A percentile compares a stretch with the other conserved stretches of the same genome.
Conservation (phyloP, 2,888 invertebrate genomes). For the Anthoptus insignis region DNA sequence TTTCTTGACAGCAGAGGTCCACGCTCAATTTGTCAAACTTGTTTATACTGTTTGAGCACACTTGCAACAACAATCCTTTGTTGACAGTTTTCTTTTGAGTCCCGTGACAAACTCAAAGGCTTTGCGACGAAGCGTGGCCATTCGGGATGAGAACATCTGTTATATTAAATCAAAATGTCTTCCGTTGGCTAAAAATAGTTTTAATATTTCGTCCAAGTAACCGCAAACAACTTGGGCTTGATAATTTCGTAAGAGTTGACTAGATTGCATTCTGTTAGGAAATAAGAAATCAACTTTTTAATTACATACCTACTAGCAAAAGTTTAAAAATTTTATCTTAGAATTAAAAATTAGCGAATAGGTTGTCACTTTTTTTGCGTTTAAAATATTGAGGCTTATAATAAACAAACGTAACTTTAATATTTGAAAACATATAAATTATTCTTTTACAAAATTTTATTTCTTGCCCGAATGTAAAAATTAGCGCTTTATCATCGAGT, state of each 20-base stretch:
- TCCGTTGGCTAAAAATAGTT: slow-evolving; percentile 60
- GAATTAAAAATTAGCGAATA: too few species aligned
- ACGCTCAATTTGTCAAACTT: slow-evolving; percentile 71
- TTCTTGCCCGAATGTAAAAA: too few species aligned
- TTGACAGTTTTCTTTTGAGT: slow-evolving; percentile 75
- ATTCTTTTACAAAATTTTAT: too few species aligned
- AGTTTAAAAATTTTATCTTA: too few species aligned
- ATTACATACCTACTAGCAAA: slow-evolving; percentile 4
- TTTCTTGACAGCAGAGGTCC: slow-evolving; percentile 41
- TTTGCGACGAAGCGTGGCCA: slow-evolving; percentile 70
- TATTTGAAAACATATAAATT: too few species aligned
- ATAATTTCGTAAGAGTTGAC: slow-evolving; percentile 24
- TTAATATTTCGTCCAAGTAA: slow-evolving; percentile 54
- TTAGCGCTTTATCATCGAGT: too few species aligned
- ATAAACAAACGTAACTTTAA: too few species aligned
- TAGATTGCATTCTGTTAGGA: slow-evolving; percentile 15
- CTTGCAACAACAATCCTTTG: slow-evolving; percentile 80
- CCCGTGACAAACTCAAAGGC: slow-evolving; percentile 78
- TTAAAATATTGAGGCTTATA: too few species aligned
- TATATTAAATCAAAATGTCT: slow-evolving; percentile 77
- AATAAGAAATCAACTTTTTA: not conserved
- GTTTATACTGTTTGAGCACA: slow-evolving; percentile 75
- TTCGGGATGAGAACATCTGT: slow-evolving; percentile 74
- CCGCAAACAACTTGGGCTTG: slow-evolving; percentile 11
- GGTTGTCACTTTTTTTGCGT: too few species aligned